phyloP scores from a whole-genome alignment of 2,888 invertebrate species.

The Machimus atricapillus region DNA sequence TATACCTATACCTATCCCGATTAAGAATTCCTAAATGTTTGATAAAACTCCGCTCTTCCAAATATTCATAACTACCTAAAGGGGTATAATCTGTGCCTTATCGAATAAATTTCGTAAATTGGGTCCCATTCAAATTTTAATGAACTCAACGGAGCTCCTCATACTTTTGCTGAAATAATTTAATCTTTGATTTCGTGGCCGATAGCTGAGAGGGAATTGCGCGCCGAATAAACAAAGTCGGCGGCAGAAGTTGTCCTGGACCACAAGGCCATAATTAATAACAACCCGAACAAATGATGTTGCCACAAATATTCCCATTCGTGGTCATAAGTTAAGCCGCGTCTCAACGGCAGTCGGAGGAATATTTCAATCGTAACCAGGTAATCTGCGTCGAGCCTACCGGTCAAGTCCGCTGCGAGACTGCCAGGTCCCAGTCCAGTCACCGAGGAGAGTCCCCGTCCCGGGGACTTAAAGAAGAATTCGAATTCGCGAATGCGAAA shows the following conservation, averaged over 20 bases:
- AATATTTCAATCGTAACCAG: slow-evolving; percentile 41
- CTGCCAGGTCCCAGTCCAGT: slow-evolving; percentile 14
- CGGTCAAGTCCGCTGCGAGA: not conserved
- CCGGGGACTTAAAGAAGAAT: not conserved
- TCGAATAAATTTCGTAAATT: not conserved
- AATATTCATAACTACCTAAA: not conserved
- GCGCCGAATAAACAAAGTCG: not conserved
- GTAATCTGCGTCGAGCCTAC: slow-evolving; percentile 6
- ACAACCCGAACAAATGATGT: slow-evolving; percentile 23
- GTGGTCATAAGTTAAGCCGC: slow-evolving; percentile 8
- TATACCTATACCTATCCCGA: not conserved
- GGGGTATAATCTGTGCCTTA: not conserved
- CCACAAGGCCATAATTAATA: slow-evolving; percentile 24
- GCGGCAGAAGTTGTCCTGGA: slow-evolving; percentile 4
- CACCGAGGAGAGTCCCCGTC: not conserved
- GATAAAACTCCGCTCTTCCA: not conserved
- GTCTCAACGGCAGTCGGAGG: slow-evolving; percentile 24
- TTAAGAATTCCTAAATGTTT: not conserved
- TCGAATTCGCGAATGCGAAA: slow-evolving; percentile 23
- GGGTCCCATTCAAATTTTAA: not conserved
- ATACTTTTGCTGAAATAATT: not conserved
- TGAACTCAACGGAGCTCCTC: not conserved
- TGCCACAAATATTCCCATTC: slow-evolving; percentile 27
- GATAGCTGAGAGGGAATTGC: not conserved
- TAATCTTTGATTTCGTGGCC: not conserved